Base-by-base conservation (phyloP, 2,113 vertebrate species). In the Herpetotheres cachinnans region DNA sequence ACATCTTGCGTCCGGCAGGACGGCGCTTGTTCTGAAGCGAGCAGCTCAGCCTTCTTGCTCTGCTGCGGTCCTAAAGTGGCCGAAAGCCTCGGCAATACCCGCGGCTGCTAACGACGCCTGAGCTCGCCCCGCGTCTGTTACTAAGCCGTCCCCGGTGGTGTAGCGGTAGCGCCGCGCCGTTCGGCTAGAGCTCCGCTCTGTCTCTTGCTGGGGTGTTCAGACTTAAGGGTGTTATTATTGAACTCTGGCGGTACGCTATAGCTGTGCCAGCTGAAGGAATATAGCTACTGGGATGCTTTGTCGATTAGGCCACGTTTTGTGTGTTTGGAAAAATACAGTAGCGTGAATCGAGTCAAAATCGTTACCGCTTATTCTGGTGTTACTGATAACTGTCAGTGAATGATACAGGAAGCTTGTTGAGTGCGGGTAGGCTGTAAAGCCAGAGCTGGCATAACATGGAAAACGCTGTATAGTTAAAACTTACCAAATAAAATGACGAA, bases 281-380 rank as follows among this genome's bases (percentile, higher is more conserved):
- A 7, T 6, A 16, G 56, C 49, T 38, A 1, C 9, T 5, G 69
- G 27, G 27, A 0, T 19, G 38, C 18, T 50, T 7, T 29, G 58
- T 25, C 22, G 18, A 0, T 30, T 10, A 62, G 76, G 36, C 16
- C 11, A 1, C 9, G 2, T 44, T 52, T 40, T 44, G 10, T 7
- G 0, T 26, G 1, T 54, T 29, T 44, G 26, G 19, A 18, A 82
- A 66, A 87, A 34, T 3, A 5, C 0, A 2, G 5, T 27, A 11
- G 7, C 0, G 12, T 13, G 36, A 5, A 32, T 49, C 0, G 1
- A 62, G 20, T n/a, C 16, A 3, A 15, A 69, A 18, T n/a, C 19
- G 13, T 34, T 42, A 6, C 10, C 6, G 0, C 10, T 70, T 59
- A 2, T 1, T 44, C 10, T 14, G 27, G 4, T 38, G 3, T 47